Evolutionary conservation across 2,113 vertebrate species (phyloP).

Genomic region (Romanogobio albipinnatus): DNA sequence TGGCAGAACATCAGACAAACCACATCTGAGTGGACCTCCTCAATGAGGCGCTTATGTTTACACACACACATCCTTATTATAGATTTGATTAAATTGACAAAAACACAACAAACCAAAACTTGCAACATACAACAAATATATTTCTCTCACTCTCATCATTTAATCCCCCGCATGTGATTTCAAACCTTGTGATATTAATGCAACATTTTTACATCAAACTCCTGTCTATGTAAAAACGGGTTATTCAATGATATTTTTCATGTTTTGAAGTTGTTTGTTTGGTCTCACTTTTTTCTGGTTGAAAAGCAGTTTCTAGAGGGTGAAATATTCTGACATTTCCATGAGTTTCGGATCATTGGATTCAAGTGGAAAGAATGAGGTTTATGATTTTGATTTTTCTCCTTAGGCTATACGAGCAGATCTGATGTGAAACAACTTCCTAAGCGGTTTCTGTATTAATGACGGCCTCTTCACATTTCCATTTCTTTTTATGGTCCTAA

Average conservation of each 20-base stretch:
- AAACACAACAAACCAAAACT: neutral
- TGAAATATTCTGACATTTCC: constrained; percentile 7
- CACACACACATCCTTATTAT: neutral
- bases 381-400: neutral
- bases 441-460: constrained; percentile 16
- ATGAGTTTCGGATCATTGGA: constrained; percentile 26
- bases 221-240: neutral
- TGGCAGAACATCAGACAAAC: neutral
- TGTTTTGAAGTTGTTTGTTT: constrained; percentile 4
- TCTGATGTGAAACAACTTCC: neutral
- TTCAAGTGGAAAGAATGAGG: constrained; percentile 4
- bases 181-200: neutral
- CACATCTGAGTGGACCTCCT: neutral
- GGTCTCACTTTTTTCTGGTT: neutral
- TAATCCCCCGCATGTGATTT: neutral
- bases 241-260: neutral
- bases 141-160: neutral
- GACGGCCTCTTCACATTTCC: neutral
- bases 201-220: neutral
- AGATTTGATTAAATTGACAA: neutral
- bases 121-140: neutral
- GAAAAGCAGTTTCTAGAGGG: neutral
- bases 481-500: constrained; percentile 19
- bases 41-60: neutral
- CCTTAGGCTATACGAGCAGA: constrained; percentile 20